phyloP scores from a whole-genome alignment of 2,797 vertebrate genomes.

The Chaetodon trifasciatus region DNA sequence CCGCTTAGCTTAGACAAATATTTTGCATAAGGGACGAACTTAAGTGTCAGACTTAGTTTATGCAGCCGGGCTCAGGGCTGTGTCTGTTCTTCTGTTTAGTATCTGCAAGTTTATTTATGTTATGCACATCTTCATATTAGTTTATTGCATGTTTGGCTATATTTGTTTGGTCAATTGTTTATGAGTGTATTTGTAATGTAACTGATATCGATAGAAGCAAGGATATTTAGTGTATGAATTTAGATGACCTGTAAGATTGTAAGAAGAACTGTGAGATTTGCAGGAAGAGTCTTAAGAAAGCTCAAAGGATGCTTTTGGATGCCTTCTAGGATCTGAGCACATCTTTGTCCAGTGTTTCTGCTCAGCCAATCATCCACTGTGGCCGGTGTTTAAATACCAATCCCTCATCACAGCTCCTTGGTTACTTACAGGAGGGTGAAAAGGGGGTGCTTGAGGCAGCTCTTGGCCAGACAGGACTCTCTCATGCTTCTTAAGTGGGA shows the following conservation, averaged over 20 bases:
- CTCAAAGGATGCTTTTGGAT: constrained; percentile 51
- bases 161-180: neutral
- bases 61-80: no score
- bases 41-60: no score
- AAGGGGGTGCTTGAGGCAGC: constrained; percentile 59
- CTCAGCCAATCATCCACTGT: constrained; percentile 50
- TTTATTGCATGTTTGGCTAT: neutral
- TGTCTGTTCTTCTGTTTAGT: neutral
- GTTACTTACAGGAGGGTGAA: constrained; percentile 54
- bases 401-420: constrained; percentile 62
- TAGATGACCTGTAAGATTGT: no score
- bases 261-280: constrained; percentile 18
- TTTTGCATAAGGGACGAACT: no score
- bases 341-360: constrained; percentile 65
- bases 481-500: constrained; percentile 64
- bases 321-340: constrained; percentile 33
- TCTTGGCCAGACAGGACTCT: constrained; percentile 54
- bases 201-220: neutral
- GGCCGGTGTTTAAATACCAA: constrained; percentile 61
- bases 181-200: neutral
- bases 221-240: neutral
- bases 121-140: neutral
- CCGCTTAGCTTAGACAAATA: no score
- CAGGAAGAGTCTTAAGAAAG: constrained; percentile 16
- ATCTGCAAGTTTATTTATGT: neutral